Evolutionary conservation across 2,888 invertebrate genomes (phyloP), one percentile per base, ranked within the genome.

Genomic region (Crocallis elinguaria): DNA sequence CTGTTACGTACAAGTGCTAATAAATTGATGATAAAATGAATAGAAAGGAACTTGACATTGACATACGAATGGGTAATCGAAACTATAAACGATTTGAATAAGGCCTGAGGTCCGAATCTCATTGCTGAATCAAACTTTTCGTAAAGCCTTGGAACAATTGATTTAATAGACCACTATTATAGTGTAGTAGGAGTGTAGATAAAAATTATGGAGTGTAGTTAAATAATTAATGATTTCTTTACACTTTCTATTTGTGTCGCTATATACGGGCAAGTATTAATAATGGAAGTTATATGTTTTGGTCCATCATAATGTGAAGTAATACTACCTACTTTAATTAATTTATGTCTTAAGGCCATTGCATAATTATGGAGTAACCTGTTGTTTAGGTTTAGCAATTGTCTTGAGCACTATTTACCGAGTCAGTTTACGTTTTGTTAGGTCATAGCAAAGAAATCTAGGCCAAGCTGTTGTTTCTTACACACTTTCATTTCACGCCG

Each of bases 11-110:
- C 23, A 30, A 23, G 43, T 44, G 38, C 9, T 44, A 38, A 33
- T 9, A 23, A 43, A 25, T 36, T 23, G n/a, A n/a, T n/a, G n/a
- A 12, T 6, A 19, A 6, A 19, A 36, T 27, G 38, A 35, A 21
- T 38, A 14, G 38, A 39, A 35, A 39, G 32, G 25, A 43, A 38
- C 50, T 44, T 50, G 50, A 43, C 44, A 37, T 8, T 50, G 30
- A 30, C 17, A 8, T 25, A 5, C 29, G 1, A 6, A 37, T 30
- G 19, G 32, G 9, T 17, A 23, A 37, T 37, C 19, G 13, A 14
- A 37, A 37, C 37, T 12, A 8, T 4, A 7, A 23, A 7, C 8
- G 3, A 4, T 4, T 19, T 19, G 19, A 19, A 19, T 19, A 19
- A 19, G 19, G 5, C 3, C 3, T 4, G 3, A 19, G 5, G 5